Base-by-base conservation (phyloP, 2,113 vertebrate genomes). In the Gallinago paraguaiae region DNA sequence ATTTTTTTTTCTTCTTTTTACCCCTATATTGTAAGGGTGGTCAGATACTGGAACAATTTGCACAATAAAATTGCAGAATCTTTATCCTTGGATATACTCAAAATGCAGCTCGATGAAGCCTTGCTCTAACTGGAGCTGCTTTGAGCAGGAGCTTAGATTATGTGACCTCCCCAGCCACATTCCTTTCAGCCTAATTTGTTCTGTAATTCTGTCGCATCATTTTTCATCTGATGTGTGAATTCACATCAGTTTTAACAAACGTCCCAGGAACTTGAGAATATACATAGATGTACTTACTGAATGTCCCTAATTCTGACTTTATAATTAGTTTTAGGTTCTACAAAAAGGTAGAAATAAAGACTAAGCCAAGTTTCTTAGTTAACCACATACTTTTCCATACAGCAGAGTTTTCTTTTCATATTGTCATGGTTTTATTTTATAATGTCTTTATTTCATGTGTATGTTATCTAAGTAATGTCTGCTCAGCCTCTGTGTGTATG, bases 121-220 rank as follows among this genome's bases (percentile, higher is more conserved):
- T 35, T 67, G 51, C 41, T 88, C 24, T 76, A 75, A 45, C n/a
- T 57, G 68, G 37, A 88, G 70, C 43, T 88, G 35, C 67, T 88
- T 60, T 88, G 63, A 92, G 59, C 33, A 88, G 57, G 27, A 77
- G 37, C 31, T 84, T 56, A 89, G 60, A 35, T 59, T 80, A 27
- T 11, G 2, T 75, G 74, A 71, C 69, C 46, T 89, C 35, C 25
- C 20, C 51, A 91, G 39, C 61, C 69, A 20, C 82, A 17, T 87
- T 94, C 60, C 84, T 91, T 92, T 89, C 81, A 89, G 69, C 69
- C 57, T 71, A 75, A 79, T 56, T 85, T 84, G 60, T 71, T 71
- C 60, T 71, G 24, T 82, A 84, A 27, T 89, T 91, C 28, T 59
- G 43, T 71, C 69, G 23, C 39, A 39, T 82, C 33, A 27, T 67